Conservation (phyloP, 2,797 vertebrate species). For the Rhabdophis nuchalis region DNA sequence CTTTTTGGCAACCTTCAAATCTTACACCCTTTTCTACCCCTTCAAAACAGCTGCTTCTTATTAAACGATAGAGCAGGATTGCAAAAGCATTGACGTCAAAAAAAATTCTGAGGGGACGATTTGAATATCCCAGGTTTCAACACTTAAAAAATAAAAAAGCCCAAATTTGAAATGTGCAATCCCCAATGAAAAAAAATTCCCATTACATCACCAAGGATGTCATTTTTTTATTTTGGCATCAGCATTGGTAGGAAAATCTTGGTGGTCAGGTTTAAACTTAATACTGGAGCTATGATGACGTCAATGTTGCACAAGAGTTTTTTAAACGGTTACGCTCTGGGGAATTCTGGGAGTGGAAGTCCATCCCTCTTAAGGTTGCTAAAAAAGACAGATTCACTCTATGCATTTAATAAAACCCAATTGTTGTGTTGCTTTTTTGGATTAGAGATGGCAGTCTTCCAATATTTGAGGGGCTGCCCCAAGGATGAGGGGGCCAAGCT, state of each 20-base stretch:
- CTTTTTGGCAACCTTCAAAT: background rate
- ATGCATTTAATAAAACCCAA: background rate
- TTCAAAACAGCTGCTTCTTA: background rate
- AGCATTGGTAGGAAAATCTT: background rate
- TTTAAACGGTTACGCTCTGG: background rate
- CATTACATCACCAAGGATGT: too few species aligned
- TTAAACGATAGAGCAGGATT: background rate
- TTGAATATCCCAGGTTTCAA: background rate
- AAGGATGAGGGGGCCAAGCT: background rate
- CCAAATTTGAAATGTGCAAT: background rate
- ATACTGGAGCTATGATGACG: background rate
- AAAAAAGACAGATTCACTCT: background rate
- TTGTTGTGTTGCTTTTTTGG: background rate
- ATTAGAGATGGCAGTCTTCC: background rate
- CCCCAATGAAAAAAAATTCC: background rate
- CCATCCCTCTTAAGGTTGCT: background rate
- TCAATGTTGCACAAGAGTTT: background rate
- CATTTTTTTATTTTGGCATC: background rate
- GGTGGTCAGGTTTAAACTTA: background rate
- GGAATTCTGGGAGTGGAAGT: background rate
- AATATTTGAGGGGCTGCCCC: background rate
- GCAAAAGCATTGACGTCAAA: background rate
- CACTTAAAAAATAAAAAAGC: background rate
- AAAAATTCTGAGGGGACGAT: too few species aligned
- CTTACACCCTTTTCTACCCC: background rate